phyloP scores from a whole-genome alignment of 2,113 vertebrate genomes.

The Sander vitreus region DNA sequence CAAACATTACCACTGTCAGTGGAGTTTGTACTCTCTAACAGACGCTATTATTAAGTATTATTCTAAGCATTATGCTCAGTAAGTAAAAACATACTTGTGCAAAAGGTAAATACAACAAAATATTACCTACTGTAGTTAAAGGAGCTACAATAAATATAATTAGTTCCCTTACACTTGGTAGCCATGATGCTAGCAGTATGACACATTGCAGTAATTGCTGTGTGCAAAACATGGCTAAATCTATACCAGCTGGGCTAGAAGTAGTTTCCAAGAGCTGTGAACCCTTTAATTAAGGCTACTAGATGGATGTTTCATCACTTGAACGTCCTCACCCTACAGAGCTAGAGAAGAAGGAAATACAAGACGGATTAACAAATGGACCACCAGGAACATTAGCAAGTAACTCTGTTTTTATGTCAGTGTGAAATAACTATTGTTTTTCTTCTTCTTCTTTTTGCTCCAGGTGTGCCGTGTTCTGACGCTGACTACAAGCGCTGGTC shows the following conservation, averaged over 20 bases:
- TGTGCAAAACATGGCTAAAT: too few species aligned
- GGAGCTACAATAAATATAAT: not conserved
- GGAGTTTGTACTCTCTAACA: not conserved
- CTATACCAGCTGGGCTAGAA: too few species aligned
- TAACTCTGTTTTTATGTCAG: not conserved
- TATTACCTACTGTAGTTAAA: not conserved
- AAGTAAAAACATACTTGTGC: not conserved
- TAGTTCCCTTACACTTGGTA: not conserved
- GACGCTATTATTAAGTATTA: not conserved
- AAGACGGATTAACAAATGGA: not conserved
- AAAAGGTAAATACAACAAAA: not conserved
- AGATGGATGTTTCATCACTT: not conserved
- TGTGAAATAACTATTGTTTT: not conserved
- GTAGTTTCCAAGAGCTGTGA: too few species aligned
- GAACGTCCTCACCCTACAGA: not conserved
- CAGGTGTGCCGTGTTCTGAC: conserved; percentile 95
- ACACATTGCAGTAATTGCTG: too few species aligned
- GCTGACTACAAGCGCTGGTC: conserved; percentile 98
- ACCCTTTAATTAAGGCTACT: not conserved
- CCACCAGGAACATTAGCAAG: not conserved
- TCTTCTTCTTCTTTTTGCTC: not conserved
- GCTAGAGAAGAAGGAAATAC: not conserved
- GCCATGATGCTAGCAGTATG: too few species aligned
- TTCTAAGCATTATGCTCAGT: too few species aligned
- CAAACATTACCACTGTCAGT: too few species aligned